Evolutionary conservation across 2,888 invertebrate species (phyloP), one percentile per base, ranked within the genome.

Genomic region (Lasioglossum lativentre): DNA sequence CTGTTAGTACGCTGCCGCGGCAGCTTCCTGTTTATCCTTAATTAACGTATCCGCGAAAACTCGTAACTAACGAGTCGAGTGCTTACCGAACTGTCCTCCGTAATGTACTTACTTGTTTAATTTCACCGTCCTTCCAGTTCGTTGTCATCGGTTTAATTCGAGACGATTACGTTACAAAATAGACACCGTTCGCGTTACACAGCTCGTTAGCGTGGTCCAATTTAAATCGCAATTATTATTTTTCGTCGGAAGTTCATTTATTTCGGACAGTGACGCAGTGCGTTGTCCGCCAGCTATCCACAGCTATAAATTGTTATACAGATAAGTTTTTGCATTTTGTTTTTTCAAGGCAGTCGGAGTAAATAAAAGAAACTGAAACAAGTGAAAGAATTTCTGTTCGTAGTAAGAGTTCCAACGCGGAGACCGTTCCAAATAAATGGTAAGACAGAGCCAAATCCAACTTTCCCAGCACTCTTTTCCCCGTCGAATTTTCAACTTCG

Each of bases 151-250:
- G 71, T 75, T 75, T 78, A 80, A 85, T 80, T 78, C 85, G 56
- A 75, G 85, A 30, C 86, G 77, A 85, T 86, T 86, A 85, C 85
- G 63, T 59, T 72, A 75, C 56, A 78, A 75, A 85, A 85, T 19
- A 23, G 66, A 80, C 68, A 45, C 47, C 66, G 34, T n/a, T 34
- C 79, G 66, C 79, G 79, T 77, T 78, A 79, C 80, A 52, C 19
- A 63, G 66, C 80, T 82, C 82, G 86, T 85, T 85, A 86, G 75
- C 72, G 63, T 3, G 71, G 80, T 30, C 47, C 66, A 52, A 38
- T 74, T 81, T 78, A 78, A 82, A 82, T 86, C 86, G 74, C 30
- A 59, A 78, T 86, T 74, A 81, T 81, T 86, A 75, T 78, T 66
- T 75, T n/a, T 40, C n/a, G 6, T 1, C 56, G 45, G 38, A 74